phyloP scores from a whole-genome alignment of 2,797 vertebrate genomes.

The Prionace glauca region DNA sequence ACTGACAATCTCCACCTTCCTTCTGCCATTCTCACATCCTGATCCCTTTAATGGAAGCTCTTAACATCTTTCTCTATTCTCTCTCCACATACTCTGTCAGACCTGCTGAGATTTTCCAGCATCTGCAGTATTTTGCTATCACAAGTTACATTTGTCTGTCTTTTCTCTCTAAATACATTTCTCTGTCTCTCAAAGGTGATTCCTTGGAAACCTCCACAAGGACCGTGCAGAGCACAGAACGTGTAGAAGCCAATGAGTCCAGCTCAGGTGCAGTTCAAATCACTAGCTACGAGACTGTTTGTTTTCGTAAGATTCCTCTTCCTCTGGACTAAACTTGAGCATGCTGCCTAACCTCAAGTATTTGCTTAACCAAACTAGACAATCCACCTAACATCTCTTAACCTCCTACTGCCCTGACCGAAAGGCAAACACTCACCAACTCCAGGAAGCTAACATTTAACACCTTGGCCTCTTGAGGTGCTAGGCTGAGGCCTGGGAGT shows the following conservation, averaged over 20 bases:
- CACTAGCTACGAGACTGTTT: slow-evolving; percentile 44
- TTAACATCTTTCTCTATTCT: too few relatives aligned
- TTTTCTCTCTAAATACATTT: neutral
- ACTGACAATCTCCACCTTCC: too few relatives aligned
- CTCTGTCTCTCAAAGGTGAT: neutral
- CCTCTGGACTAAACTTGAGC: slow-evolving; percentile 16
- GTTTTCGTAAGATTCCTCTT: slow-evolving; percentile 40
- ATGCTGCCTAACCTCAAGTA: neutral
- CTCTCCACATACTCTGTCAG: too few relatives aligned
- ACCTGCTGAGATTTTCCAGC: too few relatives aligned
- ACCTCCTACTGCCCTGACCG: neutral
- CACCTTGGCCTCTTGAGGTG: neutral
- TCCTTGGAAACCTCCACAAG: neutral
- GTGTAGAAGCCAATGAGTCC: neutral
- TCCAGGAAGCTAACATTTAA: neutral
- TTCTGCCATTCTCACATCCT: too few relatives aligned
- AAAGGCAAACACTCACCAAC: neutral
- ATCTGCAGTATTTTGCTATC: too few relatives aligned
- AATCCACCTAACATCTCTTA: neutral
- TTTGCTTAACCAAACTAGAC: neutral
- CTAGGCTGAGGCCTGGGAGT: neutral
- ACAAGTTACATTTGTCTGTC: neutral
- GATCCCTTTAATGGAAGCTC: too few relatives aligned
- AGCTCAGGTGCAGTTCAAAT: slow-evolving; percentile 39
- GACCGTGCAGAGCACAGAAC: neutral